Percentiles rank a stretch among this genome's conserved stretches.
Conservation (phyloP, 2,113 vertebrate genomes). For the Anhinga anhinga region DNA sequence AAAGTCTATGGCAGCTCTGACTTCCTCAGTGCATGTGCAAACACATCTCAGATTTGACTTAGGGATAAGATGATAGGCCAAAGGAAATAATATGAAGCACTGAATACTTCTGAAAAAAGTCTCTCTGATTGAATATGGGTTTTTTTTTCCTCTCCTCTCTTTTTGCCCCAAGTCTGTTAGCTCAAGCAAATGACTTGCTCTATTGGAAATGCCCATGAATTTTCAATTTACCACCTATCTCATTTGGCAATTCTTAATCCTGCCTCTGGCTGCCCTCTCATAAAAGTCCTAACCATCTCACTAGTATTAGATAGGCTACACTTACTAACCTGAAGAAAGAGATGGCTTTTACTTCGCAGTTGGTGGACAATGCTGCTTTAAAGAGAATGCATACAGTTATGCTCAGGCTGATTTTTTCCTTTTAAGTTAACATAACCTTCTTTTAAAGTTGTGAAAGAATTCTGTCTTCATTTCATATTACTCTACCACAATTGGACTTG, state of each 20-base stretch:
- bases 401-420: not conserved
- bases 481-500: not conserved
- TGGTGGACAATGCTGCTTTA: not conserved
- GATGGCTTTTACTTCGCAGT: not conserved
- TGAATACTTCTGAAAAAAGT: not conserved
- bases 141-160: not conserved
- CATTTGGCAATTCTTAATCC: not conserved
- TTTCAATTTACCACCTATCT: slow-evolving; percentile 19
- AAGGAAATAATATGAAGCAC: not conserved
- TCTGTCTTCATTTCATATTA: not conserved
- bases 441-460: not conserved
- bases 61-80: not conserved
- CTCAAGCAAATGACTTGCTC: not conserved
- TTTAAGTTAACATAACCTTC: not conserved
- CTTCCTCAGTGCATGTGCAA: not conserved
- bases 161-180: not conserved
- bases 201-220: not conserved
- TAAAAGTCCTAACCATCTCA: not conserved
- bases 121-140: not conserved
- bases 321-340: not conserved
- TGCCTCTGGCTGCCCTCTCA: not conserved
- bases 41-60: not conserved
- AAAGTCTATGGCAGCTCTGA: not conserved
- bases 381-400: not conserved
- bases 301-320: not conserved